These are phyloP conservation scores for Zhuqinia jingwanae DNA, from an alignment of 2,888 invertebrate species.

Conservation along the genomic window DNA sequence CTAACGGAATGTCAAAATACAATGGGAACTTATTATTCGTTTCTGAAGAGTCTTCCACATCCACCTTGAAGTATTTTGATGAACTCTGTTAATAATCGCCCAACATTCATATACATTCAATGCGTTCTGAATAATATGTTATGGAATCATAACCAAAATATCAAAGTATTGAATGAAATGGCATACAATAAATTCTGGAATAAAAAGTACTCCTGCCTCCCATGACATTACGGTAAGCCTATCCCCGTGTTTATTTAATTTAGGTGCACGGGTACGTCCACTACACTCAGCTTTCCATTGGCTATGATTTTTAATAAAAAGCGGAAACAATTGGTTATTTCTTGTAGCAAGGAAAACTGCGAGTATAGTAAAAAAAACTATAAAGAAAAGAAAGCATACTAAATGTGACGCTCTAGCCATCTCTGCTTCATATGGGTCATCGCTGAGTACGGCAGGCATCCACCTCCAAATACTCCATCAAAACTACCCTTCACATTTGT, in stretches of 20 bases:
- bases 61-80: neutral
- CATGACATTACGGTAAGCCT: constrained; percentile 89
- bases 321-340: too few species aligned
- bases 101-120: too few species aligned
- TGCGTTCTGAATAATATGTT: too few species aligned
- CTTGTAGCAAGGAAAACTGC: too few species aligned
- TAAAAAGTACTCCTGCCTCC: constrained; percentile 94
- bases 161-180: neutral
- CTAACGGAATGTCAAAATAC: constrained; percentile 91
- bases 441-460: constrained; percentile 93
- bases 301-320: too few species aligned
- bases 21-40: constrained; percentile 83
- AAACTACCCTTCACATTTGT: constrained; percentile 93
- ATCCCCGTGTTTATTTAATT: constrained; percentile 83
- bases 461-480: constrained; percentile 92
- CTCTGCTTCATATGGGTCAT: constrained; percentile 89
- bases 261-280: constrained; percentile 89
- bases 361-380: too few species aligned
- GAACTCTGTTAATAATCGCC: constrained; percentile 16
- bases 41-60: constrained; percentile 71
- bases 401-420: constrained; percentile 89
- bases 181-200: constrained; percentile 87
- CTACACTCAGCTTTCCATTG: constrained; percentile 91
- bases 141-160: too few species aligned
- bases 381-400: constrained; percentile 82